These are phyloP conservation scores for Metalampra italica DNA, from an alignment of 2,888 invertebrate species.

Conservation along the genomic window DNA sequence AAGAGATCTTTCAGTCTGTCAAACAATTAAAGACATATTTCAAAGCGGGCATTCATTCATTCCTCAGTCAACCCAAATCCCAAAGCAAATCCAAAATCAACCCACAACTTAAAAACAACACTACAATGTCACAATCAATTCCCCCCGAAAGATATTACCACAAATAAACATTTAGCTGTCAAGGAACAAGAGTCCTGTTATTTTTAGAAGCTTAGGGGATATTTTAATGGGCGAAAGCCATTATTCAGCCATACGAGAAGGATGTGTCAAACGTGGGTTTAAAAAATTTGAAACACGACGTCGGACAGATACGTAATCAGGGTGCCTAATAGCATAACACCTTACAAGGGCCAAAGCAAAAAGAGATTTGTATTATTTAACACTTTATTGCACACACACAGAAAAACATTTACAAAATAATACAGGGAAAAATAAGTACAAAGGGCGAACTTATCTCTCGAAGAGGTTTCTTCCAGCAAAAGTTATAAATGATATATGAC, in stretches of 20 bases:
- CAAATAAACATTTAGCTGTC: constrained; percentile 63
- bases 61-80: not conserved
- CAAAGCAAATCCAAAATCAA: constrained; percentile 1
- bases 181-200: constrained; percentile 38
- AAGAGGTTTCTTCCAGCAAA: no score
- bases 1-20: not conserved
- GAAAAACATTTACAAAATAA: no score
- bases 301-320: no score
- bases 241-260: constrained; percentile 63
- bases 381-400: no score
- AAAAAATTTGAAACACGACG: constrained; percentile 16
- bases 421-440: no score
- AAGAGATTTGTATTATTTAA: no score
- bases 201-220: constrained; percentile 55
- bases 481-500: no score
- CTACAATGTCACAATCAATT: constrained; percentile 32
- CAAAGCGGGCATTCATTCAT: not conserved
- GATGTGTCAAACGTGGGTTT: constrained; percentile 50
- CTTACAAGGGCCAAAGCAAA: no score
- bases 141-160: constrained; percentile 41
- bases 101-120: constrained; percentile 4
- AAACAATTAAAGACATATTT: not conserved
- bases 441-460: no score
- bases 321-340: no score
- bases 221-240: constrained; percentile 59